Evolutionary conservation across 2,888 invertebrate species (phyloP), one percentile per base, ranked within the genome.

Genomic region (Hipparchia semele): DNA sequence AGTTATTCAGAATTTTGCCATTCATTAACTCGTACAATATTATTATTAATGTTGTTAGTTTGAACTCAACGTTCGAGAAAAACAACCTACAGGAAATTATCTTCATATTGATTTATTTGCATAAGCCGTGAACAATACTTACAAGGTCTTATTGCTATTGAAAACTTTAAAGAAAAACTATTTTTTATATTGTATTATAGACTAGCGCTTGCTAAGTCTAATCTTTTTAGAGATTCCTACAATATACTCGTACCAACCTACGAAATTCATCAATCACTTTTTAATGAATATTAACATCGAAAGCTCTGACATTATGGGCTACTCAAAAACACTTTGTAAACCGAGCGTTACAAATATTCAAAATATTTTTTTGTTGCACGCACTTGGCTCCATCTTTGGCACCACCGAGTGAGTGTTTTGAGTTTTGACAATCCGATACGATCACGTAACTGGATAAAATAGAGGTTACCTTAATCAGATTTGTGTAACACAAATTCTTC

Each of bases 261-360:
- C 6, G 4, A 12, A 53, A 33, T 49, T 66, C 51, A 65, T 65
- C 13, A 33, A 65, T 53, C 39, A 53, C 39, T 66, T n/a, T 58
- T 56, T 56, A 56, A 13, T 56, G 8, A 7, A 8, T n/a, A 45
- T 45, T 33, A 2, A 33, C 13, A 61, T 6, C 61, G 61, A 66
- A 45, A 45, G 56, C 39, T 45, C 58, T 59, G 59, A 59, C 51
- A 59, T 59, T 46, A 59, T 68, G 49, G 46, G 68, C 49, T 58
- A 58, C 58, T 68, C 68, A 13, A 68, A 68, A 59, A 46, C 67
- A 59, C 49, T 68, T 59, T 68, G 10, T 49, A 23, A 58, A 67
- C 6, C 9, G 45, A 67, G 67, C 56, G 67, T 67, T 67, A 58
- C 58, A 46, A 67, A 67, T 23, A 58, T 67, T 58, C 10, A 56